Conservation (phyloP, 2,888 invertebrate genomes). For the Colletes collaris region DNA sequence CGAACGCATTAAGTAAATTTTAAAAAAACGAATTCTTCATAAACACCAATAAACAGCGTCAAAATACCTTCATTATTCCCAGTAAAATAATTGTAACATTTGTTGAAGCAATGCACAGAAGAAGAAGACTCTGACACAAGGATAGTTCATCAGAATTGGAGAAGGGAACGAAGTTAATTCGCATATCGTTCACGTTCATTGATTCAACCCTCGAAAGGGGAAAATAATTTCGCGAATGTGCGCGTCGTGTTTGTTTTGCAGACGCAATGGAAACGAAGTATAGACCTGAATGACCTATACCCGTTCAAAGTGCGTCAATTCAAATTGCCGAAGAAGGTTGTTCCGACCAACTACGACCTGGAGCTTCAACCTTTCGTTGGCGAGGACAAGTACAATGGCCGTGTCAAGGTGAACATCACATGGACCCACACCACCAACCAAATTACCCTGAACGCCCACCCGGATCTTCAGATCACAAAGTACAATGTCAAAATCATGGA, state of each 20-base stretch:
- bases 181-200: too few relatives aligned
- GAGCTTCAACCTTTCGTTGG: slow-evolving; percentile 88
- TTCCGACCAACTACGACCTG: slow-evolving; percentile 88
- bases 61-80: too few relatives aligned
- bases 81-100: too few relatives aligned
- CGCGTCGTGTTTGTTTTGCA: neutral
- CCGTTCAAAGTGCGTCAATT: slow-evolving; percentile 87
- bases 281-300: slow-evolving; percentile 89
- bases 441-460: slow-evolving; percentile 88
- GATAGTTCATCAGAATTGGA: too few relatives aligned
- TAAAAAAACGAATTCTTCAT: too few relatives aligned
- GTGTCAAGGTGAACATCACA: slow-evolving; percentile 88
- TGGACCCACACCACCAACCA: slow-evolving; percentile 87
- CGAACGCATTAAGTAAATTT: too few relatives aligned
- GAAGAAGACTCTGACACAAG: too few relatives aligned
- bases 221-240: too few relatives aligned
- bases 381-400: slow-evolving; percentile 87
- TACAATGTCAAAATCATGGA: slow-evolving; percentile 83
- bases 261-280: slow-evolving; percentile 84
- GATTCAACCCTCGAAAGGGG: too few relatives aligned
- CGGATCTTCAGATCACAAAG: slow-evolving; percentile 86
- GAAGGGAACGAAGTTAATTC: too few relatives aligned
- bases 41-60: too few relatives aligned
- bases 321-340: slow-evolving; percentile 86
- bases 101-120: too few relatives aligned